A percentile compares a stretch with the other conserved stretches of the same genome.
These are phyloP conservation scores for Capitella teleta DNA, from an alignment of 1,140 invertebrate genomes.

Conservation along the genomic window DNA sequence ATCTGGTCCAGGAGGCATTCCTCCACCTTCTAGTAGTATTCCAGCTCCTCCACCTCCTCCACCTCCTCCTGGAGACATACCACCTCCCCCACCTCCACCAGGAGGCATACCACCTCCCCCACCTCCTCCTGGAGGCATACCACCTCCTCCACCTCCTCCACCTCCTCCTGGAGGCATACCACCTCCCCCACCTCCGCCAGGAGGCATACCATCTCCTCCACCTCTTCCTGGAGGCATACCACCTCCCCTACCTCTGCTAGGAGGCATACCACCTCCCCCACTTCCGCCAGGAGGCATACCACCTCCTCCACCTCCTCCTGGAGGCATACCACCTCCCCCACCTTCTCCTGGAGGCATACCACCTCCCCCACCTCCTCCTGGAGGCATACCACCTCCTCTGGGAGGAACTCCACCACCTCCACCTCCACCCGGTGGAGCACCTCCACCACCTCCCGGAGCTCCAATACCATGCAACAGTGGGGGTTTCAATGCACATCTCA, in stretches of 20 bases:
- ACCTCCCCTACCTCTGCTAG: conserved; percentile 33
- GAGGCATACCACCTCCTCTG: conserved; percentile 7
- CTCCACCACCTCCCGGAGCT: conserved; percentile 11
- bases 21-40: background rate
- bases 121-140: conserved; percentile 56
- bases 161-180: conserved; percentile 36
- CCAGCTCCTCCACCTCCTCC: conserved; percentile 3
- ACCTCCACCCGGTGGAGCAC: conserved; percentile 27
- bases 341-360: conserved; percentile 4
- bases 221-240: conserved; percentile 30
- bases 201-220: conserved; percentile 21
- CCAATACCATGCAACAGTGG: background rate
- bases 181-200: conserved; percentile 35
- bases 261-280: conserved; percentile 35
- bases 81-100: conserved; percentile 29
- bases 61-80: conserved; percentile 48
- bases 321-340: background rate
- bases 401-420: conserved; percentile 30
- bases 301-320: conserved; percentile 2
- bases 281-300: conserved; percentile 4
- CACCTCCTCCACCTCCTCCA: conserved; percentile 41
- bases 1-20: no score
- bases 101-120: conserved; percentile 46
- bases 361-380: conserved; percentile 5
- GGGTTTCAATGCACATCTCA: conserved; percentile 1